Evolutionary conservation across 2,888 invertebrate genomes (phyloP).

Genomic region (Aricia artaxerxes): DNA sequence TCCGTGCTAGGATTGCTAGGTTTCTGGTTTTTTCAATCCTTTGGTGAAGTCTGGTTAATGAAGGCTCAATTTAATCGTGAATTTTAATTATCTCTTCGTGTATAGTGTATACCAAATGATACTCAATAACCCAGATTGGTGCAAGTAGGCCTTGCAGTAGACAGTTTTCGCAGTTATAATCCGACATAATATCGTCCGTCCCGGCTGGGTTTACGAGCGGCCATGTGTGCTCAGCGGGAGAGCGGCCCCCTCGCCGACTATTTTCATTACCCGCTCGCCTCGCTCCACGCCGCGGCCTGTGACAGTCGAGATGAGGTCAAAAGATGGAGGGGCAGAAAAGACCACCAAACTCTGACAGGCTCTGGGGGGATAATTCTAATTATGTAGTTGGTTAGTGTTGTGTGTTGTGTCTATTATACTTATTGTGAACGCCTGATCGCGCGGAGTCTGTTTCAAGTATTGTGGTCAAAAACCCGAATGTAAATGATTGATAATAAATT

Average conservation of each 20-base stretch:
- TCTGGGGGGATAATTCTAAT: not conserved
- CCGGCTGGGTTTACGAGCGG: constrained; percentile 27
- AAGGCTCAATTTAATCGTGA: too few species aligned
- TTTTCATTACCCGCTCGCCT: constrained; percentile 73
- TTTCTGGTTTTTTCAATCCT: too few species aligned
- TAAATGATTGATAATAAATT: too few species aligned
- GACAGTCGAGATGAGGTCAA: not conserved
- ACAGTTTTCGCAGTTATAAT: not conserved
- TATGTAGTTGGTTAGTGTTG: too few species aligned
- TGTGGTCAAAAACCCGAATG: too few species aligned
- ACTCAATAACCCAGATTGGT: not conserved
- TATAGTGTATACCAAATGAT: too few species aligned
- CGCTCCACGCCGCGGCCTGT: not conserved
- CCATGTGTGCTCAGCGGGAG: constrained; percentile 26
- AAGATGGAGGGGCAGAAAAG: not conserved
- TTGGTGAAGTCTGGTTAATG: too few species aligned
- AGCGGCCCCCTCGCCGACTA: constrained; percentile 71
- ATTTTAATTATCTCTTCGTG: too few species aligned
- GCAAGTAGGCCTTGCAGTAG: not conserved
- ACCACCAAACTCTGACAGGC: not conserved
- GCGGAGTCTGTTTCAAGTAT: too few species aligned
- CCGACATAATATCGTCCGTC: not conserved
- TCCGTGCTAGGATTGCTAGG: too few species aligned
- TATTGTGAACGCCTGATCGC: too few species aligned
- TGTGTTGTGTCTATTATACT: not conserved